phyloP scores from a whole-genome alignment of 2,113 vertebrate species.

The Myiopsitta monachus region DNA sequence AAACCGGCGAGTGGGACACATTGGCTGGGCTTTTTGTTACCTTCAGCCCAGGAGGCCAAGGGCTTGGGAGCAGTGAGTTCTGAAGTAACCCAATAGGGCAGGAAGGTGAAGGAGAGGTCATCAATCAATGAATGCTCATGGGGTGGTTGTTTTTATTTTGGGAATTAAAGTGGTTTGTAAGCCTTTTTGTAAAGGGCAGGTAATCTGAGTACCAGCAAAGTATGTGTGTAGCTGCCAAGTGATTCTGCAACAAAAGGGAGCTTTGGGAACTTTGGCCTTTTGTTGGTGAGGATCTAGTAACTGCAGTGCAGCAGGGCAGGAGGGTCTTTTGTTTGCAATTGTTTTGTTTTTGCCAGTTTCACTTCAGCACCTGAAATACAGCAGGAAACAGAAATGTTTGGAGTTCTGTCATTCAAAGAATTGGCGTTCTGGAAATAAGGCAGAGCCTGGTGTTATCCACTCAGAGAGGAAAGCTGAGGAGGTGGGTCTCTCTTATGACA shows the following conservation, averaged over 20 bases:
- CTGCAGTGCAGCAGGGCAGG: neutral
- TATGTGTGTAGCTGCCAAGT: neutral
- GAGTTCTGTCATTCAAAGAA: neutral
- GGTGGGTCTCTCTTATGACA: neutral
- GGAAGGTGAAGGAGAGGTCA: neutral
- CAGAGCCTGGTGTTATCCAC: neutral
- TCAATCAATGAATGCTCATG: neutral
- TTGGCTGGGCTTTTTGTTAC: neutral
- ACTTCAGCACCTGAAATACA: neutral
- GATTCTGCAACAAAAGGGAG: neutral
- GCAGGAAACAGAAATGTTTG: neutral
- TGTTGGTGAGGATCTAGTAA: neutral
- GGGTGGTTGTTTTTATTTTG: neutral
- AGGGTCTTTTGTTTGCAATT: neutral
- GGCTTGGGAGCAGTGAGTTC: neutral
- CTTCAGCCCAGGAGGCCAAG: neutral
- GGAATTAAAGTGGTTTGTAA: neutral
- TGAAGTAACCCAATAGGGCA: neutral
- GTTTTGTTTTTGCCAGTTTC: neutral
- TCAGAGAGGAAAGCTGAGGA: neutral
- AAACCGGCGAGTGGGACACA: fast-evolving
- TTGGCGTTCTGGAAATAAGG: neutral
- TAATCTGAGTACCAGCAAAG: neutral
- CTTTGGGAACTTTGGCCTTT: neutral
- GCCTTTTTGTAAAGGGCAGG: neutral